Conservation (phyloP, 2,888 invertebrate genomes). For the Drosophila neutralis region DNA sequence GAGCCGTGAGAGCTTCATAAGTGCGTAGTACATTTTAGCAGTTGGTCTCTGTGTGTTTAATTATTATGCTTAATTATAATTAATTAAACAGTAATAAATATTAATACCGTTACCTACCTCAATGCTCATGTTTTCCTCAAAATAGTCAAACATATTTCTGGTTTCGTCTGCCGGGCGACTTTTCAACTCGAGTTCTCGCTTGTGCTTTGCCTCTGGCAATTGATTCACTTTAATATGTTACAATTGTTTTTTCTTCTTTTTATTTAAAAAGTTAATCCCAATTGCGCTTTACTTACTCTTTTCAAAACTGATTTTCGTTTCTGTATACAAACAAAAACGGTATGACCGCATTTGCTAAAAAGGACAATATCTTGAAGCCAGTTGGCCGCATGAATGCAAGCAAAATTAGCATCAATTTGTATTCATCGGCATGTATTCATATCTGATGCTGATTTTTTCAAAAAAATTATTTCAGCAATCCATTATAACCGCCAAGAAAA, state of each 20-base stretch:
- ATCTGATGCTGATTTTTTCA: background rate
- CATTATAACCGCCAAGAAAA: background rate
- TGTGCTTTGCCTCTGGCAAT: background rate
- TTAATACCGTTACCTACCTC: background rate
- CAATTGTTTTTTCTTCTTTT: background rate
- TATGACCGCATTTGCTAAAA: conserved; percentile 2
- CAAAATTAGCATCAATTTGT: background rate
- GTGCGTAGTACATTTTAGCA: conserved; percentile 7
- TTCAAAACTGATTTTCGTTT: background rate
- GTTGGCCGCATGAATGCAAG: background rate
- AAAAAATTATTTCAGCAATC: background rate
- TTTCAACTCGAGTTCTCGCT: background rate
- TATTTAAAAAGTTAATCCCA: background rate
- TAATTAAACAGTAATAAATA: background rate
- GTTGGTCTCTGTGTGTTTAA: conserved; percentile 1
- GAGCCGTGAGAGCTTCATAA: conserved; percentile 1
- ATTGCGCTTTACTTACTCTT: background rate
- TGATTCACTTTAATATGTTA: background rate
- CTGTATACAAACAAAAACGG: conserved; percentile 3
- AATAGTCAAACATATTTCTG: background rate
- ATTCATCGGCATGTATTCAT: background rate
- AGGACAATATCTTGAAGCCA: background rate
- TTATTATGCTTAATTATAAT: background rate
- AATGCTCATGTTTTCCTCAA: background rate
- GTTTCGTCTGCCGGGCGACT: background rate